A percentile compares a stretch with the other conserved stretches of the same genome.
Conservation (phyloP, 2,888 invertebrate species). For the Microctonus hyperodae region DNA sequence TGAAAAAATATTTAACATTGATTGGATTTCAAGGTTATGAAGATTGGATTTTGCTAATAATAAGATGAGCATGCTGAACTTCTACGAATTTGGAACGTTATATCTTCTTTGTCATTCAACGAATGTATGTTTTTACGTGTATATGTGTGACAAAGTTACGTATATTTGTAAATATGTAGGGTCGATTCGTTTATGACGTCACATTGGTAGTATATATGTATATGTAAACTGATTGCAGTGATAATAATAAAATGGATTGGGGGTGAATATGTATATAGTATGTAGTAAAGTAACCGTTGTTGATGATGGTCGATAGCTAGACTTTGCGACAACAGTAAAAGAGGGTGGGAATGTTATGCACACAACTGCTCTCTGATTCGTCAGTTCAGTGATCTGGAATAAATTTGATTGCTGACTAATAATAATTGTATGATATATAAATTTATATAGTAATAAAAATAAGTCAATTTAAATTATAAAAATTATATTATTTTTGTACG, state of each 20-base stretch:
- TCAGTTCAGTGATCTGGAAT: not conserved
- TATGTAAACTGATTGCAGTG: too few species aligned
- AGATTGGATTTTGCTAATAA: not conserved
- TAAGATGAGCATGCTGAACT: not conserved
- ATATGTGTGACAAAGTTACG: not conserved
- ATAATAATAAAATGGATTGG: not conserved
- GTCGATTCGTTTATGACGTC: not conserved
- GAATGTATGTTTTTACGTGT: not conserved
- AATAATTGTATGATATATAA: not conserved
- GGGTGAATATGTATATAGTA: not conserved
- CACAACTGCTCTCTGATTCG: not conserved
- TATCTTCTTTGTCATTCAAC: not conserved
- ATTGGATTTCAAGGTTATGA: not conserved
- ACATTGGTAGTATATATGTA: not conserved
- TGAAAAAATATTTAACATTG: not conserved
- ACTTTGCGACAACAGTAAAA: not conserved
- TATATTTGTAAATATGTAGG: not conserved
- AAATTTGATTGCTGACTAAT: not conserved
- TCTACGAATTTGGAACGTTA: not conserved
- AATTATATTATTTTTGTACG: not conserved
- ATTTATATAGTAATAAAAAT: not conserved
- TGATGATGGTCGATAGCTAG: not conserved
- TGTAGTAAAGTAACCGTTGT: not conserved
- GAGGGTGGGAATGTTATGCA: not conserved
- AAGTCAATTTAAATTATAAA: too few species aligned